These are phyloP conservation scores for Dorcus parallelipipedus DNA, from an alignment of 2,888 invertebrate genomes.

Conservation along the genomic window DNA sequence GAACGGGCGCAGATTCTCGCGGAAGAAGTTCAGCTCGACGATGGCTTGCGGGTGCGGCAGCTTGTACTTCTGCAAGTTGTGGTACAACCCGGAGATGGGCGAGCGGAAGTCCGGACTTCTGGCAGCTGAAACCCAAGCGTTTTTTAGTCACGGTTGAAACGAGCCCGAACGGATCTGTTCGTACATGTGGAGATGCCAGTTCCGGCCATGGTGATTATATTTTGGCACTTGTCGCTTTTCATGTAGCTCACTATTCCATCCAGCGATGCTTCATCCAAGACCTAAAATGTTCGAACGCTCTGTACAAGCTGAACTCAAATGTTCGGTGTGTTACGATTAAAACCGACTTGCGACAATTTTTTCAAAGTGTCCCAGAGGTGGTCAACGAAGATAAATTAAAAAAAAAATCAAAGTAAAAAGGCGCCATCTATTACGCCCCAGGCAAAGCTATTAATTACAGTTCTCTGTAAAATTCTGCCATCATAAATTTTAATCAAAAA, in stretches of 20 bases:
- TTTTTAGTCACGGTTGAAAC: not conserved
- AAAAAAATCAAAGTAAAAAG: not conserved
- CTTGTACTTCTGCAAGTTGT: slow-evolving; percentile 87
- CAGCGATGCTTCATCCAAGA: slow-evolving; percentile 68
- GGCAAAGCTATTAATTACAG: too few species aligned
- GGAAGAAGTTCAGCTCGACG: slow-evolving; percentile 86
- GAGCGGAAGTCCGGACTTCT: slow-evolving; percentile 97
- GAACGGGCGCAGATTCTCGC: slow-evolving; percentile 87
- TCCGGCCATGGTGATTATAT: slow-evolving; percentile 90
- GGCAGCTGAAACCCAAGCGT: slow-evolving; percentile 62
- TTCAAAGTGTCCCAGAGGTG: too few species aligned
- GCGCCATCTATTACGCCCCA: too few species aligned
- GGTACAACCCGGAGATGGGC: slow-evolving; percentile 87
- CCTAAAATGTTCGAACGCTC: slow-evolving; percentile 42
- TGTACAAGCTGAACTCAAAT: too few species aligned
- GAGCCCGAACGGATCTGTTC: slow-evolving; percentile 32
- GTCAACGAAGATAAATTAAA: too few species aligned
- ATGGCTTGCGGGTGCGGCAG: slow-evolving; percentile 89
- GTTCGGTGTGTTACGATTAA: too few species aligned
- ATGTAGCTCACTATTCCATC: slow-evolving; percentile 80
- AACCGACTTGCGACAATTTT: too few species aligned
- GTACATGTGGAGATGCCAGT: slow-evolving; percentile 96
- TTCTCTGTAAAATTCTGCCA: too few species aligned
- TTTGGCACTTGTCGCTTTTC: slow-evolving; percentile 70
- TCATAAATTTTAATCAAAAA: too few species aligned